These are phyloP conservation scores for Cochlearius cochlearius DNA, from an alignment of 2,113 vertebrate species.

Conservation along the genomic window DNA sequence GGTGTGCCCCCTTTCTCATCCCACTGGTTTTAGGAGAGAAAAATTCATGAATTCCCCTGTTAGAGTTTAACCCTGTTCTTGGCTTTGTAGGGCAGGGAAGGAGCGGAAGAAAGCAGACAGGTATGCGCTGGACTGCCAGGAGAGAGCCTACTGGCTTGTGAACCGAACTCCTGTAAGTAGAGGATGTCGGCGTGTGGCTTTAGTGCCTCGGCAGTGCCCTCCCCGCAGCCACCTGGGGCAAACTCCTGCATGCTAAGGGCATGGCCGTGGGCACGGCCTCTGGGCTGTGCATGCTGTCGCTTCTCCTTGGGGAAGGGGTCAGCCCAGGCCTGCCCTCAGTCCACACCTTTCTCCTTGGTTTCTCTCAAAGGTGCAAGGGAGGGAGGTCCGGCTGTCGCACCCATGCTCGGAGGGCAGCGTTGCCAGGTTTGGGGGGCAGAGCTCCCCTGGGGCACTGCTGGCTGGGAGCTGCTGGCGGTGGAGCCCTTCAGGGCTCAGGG, in stretches of 20 bases:
- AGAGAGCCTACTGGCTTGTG: slow-evolving; percentile 96
- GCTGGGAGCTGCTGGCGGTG: not conserved
- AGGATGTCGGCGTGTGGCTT: rapidly evolving
- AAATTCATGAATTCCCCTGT: not conserved
- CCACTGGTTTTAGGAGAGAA: not conserved
- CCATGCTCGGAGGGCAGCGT: rapidly evolving
- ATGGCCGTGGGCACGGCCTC: rapidly evolving
- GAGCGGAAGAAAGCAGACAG: slow-evolving; percentile 93
- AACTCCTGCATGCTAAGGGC: rapidly evolving
- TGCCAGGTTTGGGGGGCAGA: not conserved
- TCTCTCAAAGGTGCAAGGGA: not conserved
- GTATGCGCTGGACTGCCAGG: slow-evolving; percentile 92
- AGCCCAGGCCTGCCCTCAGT: not conserved
- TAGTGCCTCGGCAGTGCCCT: not conserved
- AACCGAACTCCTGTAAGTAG: slow-evolving; percentile 89
- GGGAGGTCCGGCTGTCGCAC: not conserved
- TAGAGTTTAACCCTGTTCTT: not conserved
- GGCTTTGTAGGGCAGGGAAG: slow-evolving; percentile 85
- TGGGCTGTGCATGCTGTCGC: not conserved
- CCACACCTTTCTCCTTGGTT: not conserved
- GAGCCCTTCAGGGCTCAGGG: not conserved
- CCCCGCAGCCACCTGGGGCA: not conserved
- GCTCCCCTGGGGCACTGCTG: not conserved
- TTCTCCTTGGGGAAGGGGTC: not conserved
- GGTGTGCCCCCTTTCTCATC: not conserved